phyloP scores from a whole-genome alignment of 2,797 vertebrate genomes.

The Columba guinea region DNA sequence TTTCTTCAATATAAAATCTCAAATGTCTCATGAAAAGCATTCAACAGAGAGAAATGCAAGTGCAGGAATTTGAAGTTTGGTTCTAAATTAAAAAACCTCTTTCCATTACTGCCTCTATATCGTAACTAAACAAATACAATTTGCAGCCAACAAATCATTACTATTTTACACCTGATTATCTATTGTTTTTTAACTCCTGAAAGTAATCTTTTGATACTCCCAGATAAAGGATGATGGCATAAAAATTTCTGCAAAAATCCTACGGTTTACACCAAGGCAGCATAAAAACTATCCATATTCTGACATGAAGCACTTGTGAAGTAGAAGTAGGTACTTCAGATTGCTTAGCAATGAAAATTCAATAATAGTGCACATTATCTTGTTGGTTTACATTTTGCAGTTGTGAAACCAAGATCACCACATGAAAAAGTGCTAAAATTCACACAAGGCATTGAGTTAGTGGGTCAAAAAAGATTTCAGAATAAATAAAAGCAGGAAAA shows the following conservation, averaged over 20 bases:
- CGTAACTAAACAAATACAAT: not conserved
- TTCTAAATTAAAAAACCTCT: not conserved
- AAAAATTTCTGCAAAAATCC: not conserved
- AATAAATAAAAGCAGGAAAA: constrained; percentile 43
- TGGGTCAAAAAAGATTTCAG: constrained; percentile 43
- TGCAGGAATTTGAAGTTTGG: not conserved
- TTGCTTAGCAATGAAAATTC: constrained; percentile 25
- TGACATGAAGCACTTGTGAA: not conserved
- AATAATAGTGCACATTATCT: not conserved
- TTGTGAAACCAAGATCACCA: not conserved
- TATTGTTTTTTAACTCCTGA: not conserved
- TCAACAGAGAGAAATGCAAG: not conserved
- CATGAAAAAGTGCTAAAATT: not conserved
- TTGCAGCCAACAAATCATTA: not conserved
- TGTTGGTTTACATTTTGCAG: constrained; percentile 11
- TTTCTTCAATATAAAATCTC: not conserved
- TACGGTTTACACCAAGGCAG: not conserved
- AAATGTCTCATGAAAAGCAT: not conserved
- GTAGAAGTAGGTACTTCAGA: not conserved
- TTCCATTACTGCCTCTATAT: not conserved
- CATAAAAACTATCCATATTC: not conserved
- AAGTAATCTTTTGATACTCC: not conserved
- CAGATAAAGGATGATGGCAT: not conserved
- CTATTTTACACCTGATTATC: not conserved
- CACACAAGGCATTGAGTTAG: not conserved